A percentile compares a stretch with the other conserved stretches of the same genome.
phyloP scores from a whole-genome alignment of 2,113 vertebrate genomes.

The Toxotes chatareus region DNA sequence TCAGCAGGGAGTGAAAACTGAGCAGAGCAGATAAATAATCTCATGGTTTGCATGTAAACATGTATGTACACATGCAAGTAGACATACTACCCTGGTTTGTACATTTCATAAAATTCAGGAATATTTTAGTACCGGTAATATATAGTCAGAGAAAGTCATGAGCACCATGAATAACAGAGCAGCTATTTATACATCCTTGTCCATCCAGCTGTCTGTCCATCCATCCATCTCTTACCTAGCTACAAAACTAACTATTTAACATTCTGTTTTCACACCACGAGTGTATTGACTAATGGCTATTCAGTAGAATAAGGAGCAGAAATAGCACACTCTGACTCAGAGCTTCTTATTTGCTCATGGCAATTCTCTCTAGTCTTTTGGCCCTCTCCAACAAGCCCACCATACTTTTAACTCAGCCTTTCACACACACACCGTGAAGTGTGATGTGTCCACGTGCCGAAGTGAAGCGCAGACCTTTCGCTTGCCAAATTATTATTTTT shows the following conservation, averaged over 20 bases:
- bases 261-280: constrained; percentile 40
- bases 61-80: constrained; percentile 15
- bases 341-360: constrained; percentile 67
- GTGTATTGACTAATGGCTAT: constrained; percentile 56
- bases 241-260: constrained; percentile 24
- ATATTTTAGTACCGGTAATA: constrained; percentile 21
- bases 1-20: not conserved
- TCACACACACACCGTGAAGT: constrained; percentile 41
- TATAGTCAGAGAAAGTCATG: not conserved
- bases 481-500: constrained; percentile 41
- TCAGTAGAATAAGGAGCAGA: constrained; percentile 56
- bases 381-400: constrained; percentile 39
- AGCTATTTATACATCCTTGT: not conserved
- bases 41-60: constrained; percentile 34
- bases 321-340: constrained; percentile 64
- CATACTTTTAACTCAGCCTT: constrained; percentile 48
- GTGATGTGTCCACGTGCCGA: constrained; percentile 46
- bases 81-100: constrained; percentile 1
- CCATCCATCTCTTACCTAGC: not conserved
- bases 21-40: constrained; percentile 36
- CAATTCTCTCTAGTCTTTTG: constrained; percentile 60
- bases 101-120: constrained; percentile 13
- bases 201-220: not conserved
- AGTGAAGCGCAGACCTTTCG: constrained; percentile 30
- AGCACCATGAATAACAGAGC: not conserved